A percentile compares a stretch with the other conserved stretches of the same genome.
These are phyloP conservation scores for Discoglossus pictus DNA, from an alignment of 2,797 vertebrate genomes.

Conservation along the genomic window DNA sequence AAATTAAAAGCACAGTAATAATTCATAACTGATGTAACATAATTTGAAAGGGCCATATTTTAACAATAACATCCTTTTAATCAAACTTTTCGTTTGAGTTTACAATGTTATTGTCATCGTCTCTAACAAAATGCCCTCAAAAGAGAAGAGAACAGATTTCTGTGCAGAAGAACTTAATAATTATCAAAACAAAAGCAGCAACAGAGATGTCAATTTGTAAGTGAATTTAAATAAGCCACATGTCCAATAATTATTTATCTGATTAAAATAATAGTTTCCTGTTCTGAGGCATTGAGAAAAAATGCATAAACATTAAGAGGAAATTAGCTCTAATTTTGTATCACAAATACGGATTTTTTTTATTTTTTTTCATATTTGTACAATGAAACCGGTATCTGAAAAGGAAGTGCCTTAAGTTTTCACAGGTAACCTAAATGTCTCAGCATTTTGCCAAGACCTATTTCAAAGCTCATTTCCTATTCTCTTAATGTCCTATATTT, in stretches of 20 bases:
- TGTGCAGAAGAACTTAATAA: too few species aligned
- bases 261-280: constrained; percentile 23
- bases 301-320: too few species aligned
- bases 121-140: too few species aligned
- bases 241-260: constrained; percentile 8
- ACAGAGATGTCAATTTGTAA: background rate
- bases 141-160: too few species aligned
- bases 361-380: background rate
- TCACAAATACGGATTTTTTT: background rate
- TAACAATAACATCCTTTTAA: too few species aligned
- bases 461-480: constrained; percentile 10
- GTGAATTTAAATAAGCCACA: constrained; percentile 13
- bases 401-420: constrained; percentile 13
- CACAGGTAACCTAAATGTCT: constrained; percentile 20
- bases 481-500: constrained; percentile 34
- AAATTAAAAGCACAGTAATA: too few species aligned
- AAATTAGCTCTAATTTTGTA: background rate
- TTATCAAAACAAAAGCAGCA: constrained; percentile 1
- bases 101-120: too few species aligned
- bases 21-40: too few species aligned
- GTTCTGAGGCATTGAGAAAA: too few species aligned
- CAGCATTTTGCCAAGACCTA: constrained; percentile 20
- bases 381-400: background rate
- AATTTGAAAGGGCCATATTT: too few species aligned
- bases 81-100: too few species aligned